phyloP scores from a whole-genome alignment of 1,140 invertebrate genomes.

The Magallana gigas region DNA sequence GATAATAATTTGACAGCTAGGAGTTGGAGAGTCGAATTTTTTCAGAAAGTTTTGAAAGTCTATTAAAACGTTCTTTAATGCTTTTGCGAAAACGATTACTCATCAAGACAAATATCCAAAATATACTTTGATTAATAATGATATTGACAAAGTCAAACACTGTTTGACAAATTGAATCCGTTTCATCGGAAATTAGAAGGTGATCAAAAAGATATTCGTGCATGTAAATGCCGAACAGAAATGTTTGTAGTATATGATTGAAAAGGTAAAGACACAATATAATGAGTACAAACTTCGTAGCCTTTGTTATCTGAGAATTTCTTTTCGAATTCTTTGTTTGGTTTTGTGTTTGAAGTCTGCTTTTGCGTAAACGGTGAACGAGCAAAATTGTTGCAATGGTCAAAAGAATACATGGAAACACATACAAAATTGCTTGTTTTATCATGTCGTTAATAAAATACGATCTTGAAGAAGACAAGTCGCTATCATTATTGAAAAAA shows the following conservation, averaged over 20 bases:
- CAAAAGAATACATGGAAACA: neutral
- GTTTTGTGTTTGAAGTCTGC: neutral
- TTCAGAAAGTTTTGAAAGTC: too few relatives aligned
- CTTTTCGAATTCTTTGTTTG: neutral
- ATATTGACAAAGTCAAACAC: neutral
- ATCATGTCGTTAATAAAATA: neutral
- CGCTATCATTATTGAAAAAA: neutral
- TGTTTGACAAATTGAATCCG: neutral
- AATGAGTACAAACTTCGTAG: neutral
- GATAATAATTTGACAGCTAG: too few relatives aligned
- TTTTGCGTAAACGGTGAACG: neutral
- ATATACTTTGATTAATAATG: neutral
- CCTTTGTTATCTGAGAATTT: neutral
- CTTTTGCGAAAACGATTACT: neutral
- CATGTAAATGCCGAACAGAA: neutral
- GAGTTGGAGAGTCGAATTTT: too few relatives aligned
- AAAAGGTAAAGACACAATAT: neutral
- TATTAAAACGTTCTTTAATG: neutral
- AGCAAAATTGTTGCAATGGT: neutral
- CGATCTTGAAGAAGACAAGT: neutral
- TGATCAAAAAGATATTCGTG: neutral
- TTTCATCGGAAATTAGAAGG: neutral
- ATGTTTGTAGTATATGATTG: neutral
- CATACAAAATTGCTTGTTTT: neutral
- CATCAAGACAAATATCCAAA: constrained; percentile 6